phyloP scores from a whole-genome alignment of 1,140 invertebrate genomes.

The Neoseiulus cucumeris region DNA sequence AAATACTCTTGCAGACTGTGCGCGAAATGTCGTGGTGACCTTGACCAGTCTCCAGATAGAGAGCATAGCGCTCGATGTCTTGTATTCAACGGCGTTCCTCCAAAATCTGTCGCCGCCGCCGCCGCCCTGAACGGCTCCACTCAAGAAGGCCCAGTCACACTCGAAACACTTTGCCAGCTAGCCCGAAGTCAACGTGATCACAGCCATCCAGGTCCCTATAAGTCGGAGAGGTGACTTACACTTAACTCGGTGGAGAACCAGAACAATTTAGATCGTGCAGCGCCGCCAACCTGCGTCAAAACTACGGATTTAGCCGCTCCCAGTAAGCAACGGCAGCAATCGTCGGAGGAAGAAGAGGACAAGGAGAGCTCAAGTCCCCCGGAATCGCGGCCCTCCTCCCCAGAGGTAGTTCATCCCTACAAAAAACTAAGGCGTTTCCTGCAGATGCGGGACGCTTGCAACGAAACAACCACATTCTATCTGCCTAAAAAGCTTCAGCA shows the following conservation, averaged over 20 bases:
- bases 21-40: not conserved
- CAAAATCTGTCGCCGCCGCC: not conserved
- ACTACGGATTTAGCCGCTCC: not conserved
- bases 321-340: not conserved
- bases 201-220: not conserved
- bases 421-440: not conserved
- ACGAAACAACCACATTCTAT: not conserved
- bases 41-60: not conserved
- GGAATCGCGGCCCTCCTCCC: not conserved
- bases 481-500: not conserved
- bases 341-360: not conserved
- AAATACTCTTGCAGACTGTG: not conserved
- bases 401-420: not conserved
- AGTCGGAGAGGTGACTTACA: conserved; percentile 11
- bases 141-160: not conserved
- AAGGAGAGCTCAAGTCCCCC: not conserved
- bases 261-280: not conserved
- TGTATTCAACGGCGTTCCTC: too few species aligned
- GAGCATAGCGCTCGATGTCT: not conserved
- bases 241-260: conserved; percentile 10
- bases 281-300: not conserved
- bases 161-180: conserved; percentile 4
- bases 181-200: not conserved
- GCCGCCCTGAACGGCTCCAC: not conserved
- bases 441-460: not conserved